Percentiles rank a stretch among this genome's conserved stretches.
Conservation (phyloP, 2,888 invertebrate species). For the Xestia c-nigrum region DNA sequence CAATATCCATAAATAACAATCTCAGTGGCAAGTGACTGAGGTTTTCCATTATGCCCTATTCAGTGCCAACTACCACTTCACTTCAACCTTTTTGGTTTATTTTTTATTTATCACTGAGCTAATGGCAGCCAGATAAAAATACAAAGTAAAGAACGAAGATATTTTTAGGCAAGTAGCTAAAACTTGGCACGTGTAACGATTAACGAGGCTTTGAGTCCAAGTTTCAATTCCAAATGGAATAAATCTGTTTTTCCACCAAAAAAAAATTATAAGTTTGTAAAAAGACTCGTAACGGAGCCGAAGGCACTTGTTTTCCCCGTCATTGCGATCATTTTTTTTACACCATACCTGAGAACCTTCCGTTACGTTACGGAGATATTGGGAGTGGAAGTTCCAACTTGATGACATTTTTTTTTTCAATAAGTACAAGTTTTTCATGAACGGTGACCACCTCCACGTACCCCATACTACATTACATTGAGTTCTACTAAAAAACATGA, state of each 20-base stretch:
- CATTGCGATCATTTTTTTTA: no score
- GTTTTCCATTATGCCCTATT: conserved; percentile 61
- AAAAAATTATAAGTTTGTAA: no score
- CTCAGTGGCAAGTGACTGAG: conserved; percentile 59
- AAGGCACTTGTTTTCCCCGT: no score
- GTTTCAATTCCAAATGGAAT: background rate
- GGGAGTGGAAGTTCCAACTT: no score
- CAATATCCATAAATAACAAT: conserved; percentile 60
- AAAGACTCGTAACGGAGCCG: no score
- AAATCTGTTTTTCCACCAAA: background rate
- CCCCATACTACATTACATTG: no score
- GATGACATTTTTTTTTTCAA: no score
- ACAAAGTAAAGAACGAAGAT: conserved; percentile 17
- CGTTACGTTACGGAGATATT: no score
- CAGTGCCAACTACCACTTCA: conserved; percentile 54
- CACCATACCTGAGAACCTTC: no score
- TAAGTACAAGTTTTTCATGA: no score
- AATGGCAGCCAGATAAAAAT: conserved; percentile 39
- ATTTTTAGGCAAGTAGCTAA: background rate
- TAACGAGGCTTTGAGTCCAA: background rate
- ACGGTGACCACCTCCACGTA: no score
- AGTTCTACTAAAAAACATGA: no score
- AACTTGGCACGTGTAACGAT: conserved; percentile 12
- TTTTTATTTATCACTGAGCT: conserved; percentile 45
- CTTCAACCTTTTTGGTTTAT: conserved; percentile 49